These are phyloP conservation scores for Melanotus villosus DNA, from an alignment of 2,888 invertebrate species.

Conservation along the genomic window DNA sequence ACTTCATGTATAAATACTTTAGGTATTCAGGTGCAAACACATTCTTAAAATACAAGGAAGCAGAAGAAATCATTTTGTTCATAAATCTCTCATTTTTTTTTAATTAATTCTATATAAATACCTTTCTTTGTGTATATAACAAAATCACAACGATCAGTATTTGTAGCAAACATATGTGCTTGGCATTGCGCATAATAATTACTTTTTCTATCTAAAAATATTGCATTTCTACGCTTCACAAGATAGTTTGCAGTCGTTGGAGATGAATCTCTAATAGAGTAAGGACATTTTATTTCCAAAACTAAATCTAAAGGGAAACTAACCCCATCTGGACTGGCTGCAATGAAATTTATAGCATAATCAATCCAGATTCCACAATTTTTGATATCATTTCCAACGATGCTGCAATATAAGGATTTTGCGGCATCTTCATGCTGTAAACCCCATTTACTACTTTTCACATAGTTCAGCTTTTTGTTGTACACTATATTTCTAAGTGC, in stretches of 20 bases:
- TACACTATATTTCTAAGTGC: no score
- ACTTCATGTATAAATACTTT: not conserved
- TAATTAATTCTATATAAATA: not conserved
- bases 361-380: not conserved
- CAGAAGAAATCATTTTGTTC: not conserved
- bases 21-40: not conserved
- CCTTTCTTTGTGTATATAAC: not conserved
- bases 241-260: not conserved
- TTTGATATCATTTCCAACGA: not conserved
- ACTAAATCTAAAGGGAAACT: not conserved
- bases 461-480: not conserved
- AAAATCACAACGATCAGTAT: not conserved
- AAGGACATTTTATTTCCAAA: not conserved
- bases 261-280: not conserved
- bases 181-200: not conserved
- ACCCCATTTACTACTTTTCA: not conserved
- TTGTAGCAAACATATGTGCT: not conserved
- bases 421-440: not conserved
- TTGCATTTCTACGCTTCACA: not conserved
- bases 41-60: not conserved
- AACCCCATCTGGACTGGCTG: not conserved
- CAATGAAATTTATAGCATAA: not conserved
- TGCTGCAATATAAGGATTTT: not conserved
- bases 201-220: not conserved
- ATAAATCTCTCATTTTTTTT: not conserved